A percentile compares a stretch with the other conserved stretches of the same genome.
Evolutionary conservation across 2,113 vertebrate genomes (phyloP).

Genomic region (Trochalopteron elliotii): DNA sequence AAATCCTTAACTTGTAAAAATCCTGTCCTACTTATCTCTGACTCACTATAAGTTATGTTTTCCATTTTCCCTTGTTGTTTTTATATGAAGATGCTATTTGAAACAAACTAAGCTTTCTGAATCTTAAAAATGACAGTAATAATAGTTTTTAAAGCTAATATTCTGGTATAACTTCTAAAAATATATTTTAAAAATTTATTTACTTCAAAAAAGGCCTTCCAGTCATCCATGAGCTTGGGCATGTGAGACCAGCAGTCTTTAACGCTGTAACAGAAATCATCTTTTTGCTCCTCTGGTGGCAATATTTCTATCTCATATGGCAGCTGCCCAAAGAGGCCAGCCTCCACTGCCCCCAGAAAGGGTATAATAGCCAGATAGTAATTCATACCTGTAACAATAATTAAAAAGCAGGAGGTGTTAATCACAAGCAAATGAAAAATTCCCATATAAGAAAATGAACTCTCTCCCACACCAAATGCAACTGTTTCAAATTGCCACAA

Average conservation of each 20-base stretch:
- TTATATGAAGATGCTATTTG: background rate
- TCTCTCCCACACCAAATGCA: background rate
- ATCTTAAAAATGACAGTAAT: background rate
- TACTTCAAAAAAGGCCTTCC: conserved; percentile 78
- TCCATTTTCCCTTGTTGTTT: background rate
- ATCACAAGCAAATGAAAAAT: background rate
- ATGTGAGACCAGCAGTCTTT: conserved; percentile 43
- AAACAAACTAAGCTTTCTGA: background rate
- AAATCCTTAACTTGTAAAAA: background rate
- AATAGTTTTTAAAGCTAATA: background rate
- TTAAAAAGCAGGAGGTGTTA: background rate
- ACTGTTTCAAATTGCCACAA: accelerated
- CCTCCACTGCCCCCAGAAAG: conserved; percentile 75
- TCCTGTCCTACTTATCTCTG: background rate
- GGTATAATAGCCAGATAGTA: conserved; percentile 73
- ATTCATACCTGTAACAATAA: conserved; percentile 69
- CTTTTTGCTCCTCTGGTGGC: conserved; percentile 41
- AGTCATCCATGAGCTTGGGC: conserved; percentile 60
- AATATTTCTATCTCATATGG: conserved; percentile 54
- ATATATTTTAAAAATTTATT: background rate
- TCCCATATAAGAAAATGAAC: background rate
- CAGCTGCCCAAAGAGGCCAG: conserved; percentile 66
- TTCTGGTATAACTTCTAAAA: background rate
- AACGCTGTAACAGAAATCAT: conserved; percentile 64
- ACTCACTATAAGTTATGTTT: background rate